A percentile compares a stretch with the other conserved stretches of the same genome.
phyloP scores from a whole-genome alignment of 2,888 invertebrate genomes.

The Mythimna pallens region DNA sequence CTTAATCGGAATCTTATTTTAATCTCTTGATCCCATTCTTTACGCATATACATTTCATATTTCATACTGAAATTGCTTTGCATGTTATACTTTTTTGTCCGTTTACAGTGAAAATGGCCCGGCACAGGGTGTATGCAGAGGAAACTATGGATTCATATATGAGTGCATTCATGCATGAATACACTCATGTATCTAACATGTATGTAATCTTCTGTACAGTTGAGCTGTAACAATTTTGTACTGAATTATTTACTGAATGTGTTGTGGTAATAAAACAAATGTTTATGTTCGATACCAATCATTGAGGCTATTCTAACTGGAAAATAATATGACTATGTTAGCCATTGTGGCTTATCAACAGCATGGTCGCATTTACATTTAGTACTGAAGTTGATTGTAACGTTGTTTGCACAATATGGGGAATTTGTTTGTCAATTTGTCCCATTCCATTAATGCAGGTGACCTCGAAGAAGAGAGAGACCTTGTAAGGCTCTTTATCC shows the following conservation, averaged over 20 bases:
- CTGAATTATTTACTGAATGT: conserved; percentile 11
- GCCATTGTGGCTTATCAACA: not conserved
- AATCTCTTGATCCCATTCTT: not conserved
- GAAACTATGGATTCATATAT: conserved; percentile 45
- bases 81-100: conserved; percentile 32
- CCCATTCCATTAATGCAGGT: not conserved
- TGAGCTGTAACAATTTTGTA: conserved; percentile 19
- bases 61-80: conserved; percentile 16
- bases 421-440: conserved; percentile 8
- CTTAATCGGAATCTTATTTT: not conserved
- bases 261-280: conserved; percentile 10
- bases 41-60: not conserved
- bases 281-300: conserved; percentile 3
- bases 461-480: not conserved
- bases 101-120: conserved; percentile 31
- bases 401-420: conserved; percentile 17
- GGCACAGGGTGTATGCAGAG: conserved; percentile 18
- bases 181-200: too few species aligned
- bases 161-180: conserved; percentile 41
- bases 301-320: conserved; percentile 13
- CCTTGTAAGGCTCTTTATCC: conserved; percentile 7
- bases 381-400: conserved; percentile 1
- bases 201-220: conserved; percentile 23
- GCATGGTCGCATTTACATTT: conserved; percentile 3
- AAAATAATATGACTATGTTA: conserved; percentile 18